These are phyloP conservation scores for Lipophrys pholis DNA, from an alignment of 2,113 vertebrate species.

Conservation along the genomic window DNA sequence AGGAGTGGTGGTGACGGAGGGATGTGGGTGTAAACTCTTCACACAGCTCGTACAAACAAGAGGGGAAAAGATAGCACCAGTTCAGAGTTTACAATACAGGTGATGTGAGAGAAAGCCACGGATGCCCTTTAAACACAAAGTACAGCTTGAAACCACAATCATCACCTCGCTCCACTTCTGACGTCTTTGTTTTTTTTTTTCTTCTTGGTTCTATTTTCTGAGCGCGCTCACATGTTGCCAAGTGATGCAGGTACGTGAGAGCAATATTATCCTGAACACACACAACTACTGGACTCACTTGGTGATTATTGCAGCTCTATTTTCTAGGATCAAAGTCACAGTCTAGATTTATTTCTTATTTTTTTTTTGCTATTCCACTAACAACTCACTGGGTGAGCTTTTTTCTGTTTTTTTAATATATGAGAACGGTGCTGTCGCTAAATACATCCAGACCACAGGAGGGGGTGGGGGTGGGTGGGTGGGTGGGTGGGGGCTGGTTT, in stretches of 20 bases:
- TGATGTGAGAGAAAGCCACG: slow-evolving; percentile 38
- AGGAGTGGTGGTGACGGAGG: slow-evolving; percentile 27
- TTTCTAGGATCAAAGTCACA: slow-evolving; percentile 72
- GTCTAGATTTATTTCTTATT: slow-evolving; percentile 71
- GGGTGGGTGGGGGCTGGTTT: slow-evolving; percentile 57
- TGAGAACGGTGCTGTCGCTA: slow-evolving; percentile 40
- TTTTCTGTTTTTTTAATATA: neutral
- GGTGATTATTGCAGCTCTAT: slow-evolving; percentile 81
- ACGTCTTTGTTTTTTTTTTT: slow-evolving; percentile 37
- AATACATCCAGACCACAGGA: slow-evolving; percentile 37
- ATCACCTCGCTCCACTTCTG: slow-evolving; percentile 31
- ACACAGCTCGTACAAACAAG: slow-evolving; percentile 59
- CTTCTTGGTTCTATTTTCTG: slow-evolving; percentile 16
- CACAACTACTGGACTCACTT: slow-evolving; percentile 74
- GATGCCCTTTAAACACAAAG: slow-evolving; percentile 43
- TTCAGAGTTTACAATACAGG: slow-evolving; percentile 61
- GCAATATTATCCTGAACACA: slow-evolving; percentile 68
- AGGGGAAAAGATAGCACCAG: slow-evolving; percentile 80
- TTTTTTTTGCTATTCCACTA: slow-evolving; percentile 54
- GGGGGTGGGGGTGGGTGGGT: slow-evolving; percentile 28
- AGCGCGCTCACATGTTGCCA: slow-evolving; percentile 49
- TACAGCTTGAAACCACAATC: slow-evolving; percentile 54
- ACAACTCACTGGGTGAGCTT: slow-evolving; percentile 53
- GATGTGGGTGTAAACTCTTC: slow-evolving; percentile 60
- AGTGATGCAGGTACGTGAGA: slow-evolving; percentile 47